Conservation (phyloP, 2,888 invertebrate genomes). For the Catocala fraxini region DNA sequence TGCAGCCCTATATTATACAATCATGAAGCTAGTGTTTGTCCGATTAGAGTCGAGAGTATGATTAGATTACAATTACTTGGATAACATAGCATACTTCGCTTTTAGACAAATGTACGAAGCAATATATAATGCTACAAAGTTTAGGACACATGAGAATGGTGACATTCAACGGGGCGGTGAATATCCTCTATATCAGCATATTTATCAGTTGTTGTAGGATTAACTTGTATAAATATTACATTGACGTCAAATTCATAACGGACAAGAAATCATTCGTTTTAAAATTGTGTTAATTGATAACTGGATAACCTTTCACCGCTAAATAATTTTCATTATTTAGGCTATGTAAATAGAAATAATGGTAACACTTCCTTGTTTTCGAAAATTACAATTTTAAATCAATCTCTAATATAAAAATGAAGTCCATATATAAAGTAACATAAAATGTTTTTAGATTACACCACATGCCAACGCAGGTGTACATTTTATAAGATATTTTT, state of each 20-base stretch:
- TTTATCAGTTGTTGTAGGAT: conserved; percentile 9
- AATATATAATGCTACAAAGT: no score
- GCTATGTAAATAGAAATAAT: conserved; percentile 64
- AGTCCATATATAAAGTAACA: no score
- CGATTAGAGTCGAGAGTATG: conserved; percentile 10
- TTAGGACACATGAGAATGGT: background rate
- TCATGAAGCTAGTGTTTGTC: background rate
- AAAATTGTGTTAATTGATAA: conserved; percentile 67
- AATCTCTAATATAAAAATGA: no score
- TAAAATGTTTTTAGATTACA: background rate
- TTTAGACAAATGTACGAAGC: conserved; percentile 1
- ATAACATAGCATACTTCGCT: background rate
- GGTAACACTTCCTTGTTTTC: conserved; percentile 58
- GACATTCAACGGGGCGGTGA: background rate
- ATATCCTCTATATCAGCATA: background rate
- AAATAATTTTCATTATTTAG: conserved; percentile 69
- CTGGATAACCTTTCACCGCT: conserved; percentile 75
- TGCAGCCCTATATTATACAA: background rate
- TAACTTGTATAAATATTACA: conserved; percentile 22
- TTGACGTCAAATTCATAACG: conserved; percentile 57
- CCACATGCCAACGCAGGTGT: background rate
- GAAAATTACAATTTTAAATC: conserved; percentile 25
- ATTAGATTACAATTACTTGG: conserved; percentile 9
- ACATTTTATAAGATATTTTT: background rate
- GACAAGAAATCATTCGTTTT: conserved; percentile 49